Evolutionary conservation across 2,888 invertebrate genomes (phyloP).

Genomic region (Chaitophorus viminalis): DNA sequence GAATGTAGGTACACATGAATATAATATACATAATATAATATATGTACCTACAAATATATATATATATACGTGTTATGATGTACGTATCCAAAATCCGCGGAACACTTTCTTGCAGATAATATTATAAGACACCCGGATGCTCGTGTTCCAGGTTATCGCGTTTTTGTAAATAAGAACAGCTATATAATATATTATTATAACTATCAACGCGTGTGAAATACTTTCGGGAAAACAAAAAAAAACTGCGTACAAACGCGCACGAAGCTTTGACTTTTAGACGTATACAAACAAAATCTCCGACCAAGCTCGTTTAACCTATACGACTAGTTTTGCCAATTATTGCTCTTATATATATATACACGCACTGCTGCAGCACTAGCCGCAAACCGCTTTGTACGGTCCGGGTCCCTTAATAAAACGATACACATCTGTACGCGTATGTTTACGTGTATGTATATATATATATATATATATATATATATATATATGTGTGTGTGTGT

Average conservation of each 20-base stretch:
- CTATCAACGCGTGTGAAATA: neutral
- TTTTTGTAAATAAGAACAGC: neutral
- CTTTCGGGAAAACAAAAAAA: neutral
- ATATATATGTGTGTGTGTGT: no score
- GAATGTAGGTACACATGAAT: constrained; percentile 2
- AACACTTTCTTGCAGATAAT: constrained; percentile 41
- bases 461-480: no score
- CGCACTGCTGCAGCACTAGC: neutral
- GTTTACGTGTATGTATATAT: no score
- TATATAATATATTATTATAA: no score
- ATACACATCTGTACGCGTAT: no score
- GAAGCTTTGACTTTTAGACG: neutral
- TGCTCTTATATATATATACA: neutral
- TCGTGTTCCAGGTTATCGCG: neutral
- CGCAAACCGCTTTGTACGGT: neutral
- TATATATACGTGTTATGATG: neutral
- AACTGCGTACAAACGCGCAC: neutral
- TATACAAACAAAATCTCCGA: neutral
- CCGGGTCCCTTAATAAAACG: neutral
- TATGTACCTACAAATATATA: neutral
- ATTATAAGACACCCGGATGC: constrained; percentile 19
- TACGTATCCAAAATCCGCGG: constrained; percentile 29
- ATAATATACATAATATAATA: neutral
- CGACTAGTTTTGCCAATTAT: neutral
- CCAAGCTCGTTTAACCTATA: neutral